Conservation (phyloP, 2,797 vertebrate species). For the Parauchenoglanis ngamensis region DNA sequence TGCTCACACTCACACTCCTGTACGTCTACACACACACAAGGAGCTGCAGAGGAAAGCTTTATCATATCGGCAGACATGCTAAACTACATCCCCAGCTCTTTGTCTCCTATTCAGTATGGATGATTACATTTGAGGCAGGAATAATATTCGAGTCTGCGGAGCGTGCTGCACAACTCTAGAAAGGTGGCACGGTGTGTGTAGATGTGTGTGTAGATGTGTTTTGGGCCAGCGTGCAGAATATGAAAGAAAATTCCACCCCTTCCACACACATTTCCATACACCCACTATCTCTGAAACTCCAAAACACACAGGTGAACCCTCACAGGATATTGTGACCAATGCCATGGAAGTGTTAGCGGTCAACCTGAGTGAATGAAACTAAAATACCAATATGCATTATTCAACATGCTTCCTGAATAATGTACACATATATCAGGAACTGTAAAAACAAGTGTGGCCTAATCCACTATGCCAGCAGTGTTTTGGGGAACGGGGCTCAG, state of each 20-base stretch:
- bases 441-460: constrained; percentile 62
- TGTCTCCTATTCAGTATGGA: constrained; percentile 40
- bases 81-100: constrained; percentile 38
- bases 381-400: constrained; percentile 69
- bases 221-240: constrained; percentile 9
- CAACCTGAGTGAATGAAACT: constrained; percentile 67
- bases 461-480: constrained; percentile 59
- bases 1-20: constrained; percentile 12
- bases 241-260: not conserved
- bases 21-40: not conserved
- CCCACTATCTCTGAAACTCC: not conserved
- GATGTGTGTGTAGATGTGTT: not conserved
- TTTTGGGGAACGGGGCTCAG: constrained; percentile 27
- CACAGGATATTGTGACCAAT: not conserved
- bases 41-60: constrained; percentile 33
- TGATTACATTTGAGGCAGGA: constrained; percentile 40
- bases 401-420: constrained; percentile 67
- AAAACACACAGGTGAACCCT: not conserved
- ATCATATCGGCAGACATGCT: constrained; percentile 28
- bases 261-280: constrained; percentile 24
- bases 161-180: constrained; percentile 22
- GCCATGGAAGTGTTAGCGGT: constrained; percentile 40
- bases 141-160: constrained; percentile 37
- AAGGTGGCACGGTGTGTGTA: constrained; percentile 12
- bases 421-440: constrained; percentile 67